Evolutionary conservation across 37 sponge, comb jelly and placozoan species (phyloP).

Genomic region (Cladorhizidae sp.): DNA sequence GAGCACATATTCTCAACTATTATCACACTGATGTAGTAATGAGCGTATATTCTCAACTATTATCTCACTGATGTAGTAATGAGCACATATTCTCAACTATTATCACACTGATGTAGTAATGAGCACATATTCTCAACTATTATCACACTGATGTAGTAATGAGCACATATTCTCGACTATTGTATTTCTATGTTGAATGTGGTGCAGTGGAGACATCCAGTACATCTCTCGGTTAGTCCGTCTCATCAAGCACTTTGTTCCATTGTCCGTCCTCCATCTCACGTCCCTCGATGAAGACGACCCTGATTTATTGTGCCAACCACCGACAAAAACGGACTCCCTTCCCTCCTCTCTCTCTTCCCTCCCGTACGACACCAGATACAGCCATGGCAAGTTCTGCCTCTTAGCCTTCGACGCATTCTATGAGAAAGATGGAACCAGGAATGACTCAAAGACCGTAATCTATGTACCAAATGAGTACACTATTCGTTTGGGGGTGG

Average conservation of each 20-base stretch:
- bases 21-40: no score
- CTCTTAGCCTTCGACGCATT: slow-evolving; percentile 74
- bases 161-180: no score
- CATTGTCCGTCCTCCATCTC: slow-evolving; percentile 12
- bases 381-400: slow-evolving; percentile 50
- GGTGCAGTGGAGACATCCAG: slow-evolving; percentile 59
- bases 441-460: slow-evolving; percentile 46
- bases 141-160: no score
- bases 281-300: not conserved
- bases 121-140: no score
- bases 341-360: slow-evolving; percentile 13
- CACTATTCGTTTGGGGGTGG: slow-evolving; percentile 42
- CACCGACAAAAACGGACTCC: not conserved
- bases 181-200: no score
- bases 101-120: no score
- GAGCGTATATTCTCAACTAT: no score
- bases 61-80: no score
- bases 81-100: no score
- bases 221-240: slow-evolving; percentile 68
- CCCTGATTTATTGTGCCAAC: not conserved
- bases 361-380: slow-evolving; percentile 19
- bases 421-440: slow-evolving; percentile 48
- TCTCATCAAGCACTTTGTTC: slow-evolving; percentile 65
- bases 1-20: no score
- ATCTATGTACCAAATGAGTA: slow-evolving; percentile 87